Evolutionary conservation across 2,797 vertebrate genomes (phyloP).

Genomic region (Etheostoma nigrum): DNA sequence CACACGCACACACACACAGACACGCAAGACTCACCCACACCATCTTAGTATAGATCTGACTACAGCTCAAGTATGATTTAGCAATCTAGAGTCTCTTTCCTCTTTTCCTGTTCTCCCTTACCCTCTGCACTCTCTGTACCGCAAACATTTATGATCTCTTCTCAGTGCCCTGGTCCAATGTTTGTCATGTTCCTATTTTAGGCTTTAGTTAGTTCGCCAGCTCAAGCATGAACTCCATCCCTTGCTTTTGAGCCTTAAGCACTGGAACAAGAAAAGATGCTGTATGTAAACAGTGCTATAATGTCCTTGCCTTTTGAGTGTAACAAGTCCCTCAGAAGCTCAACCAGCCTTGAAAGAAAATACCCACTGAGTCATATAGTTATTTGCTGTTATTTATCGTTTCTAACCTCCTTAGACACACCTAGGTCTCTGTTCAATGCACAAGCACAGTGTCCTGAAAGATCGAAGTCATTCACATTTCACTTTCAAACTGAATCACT

Average conservation of each 20-base stretch:
- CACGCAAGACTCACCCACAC: slow-evolving; percentile 37
- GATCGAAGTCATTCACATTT: slow-evolving; percentile 21
- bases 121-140: slow-evolving; percentile 28
- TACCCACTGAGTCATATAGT: slow-evolving; percentile 46
- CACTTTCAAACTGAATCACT: slow-evolving; percentile 8
- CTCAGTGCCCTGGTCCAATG: slow-evolving; percentile 46
- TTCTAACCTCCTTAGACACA: slow-evolving; percentile 24
- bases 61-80: slow-evolving; percentile 34
- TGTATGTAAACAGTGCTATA: slow-evolving; percentile 77
- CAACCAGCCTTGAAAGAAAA: slow-evolving; percentile 56
- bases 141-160: slow-evolving; percentile 41
- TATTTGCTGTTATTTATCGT: slow-evolving; percentile 30
- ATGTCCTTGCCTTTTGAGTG: slow-evolving; percentile 77
- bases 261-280: slow-evolving; percentile 74
- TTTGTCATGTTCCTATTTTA: slow-evolving; percentile 71
- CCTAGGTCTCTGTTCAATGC: slow-evolving; percentile 22
- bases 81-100: slow-evolving; percentile 37
- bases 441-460: slow-evolving; percentile 3
- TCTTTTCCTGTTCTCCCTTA: slow-evolving; percentile 21
- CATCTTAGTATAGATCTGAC: slow-evolving; percentile 34
- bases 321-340: slow-evolving; percentile 60
- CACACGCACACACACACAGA: slow-evolving; percentile 10
- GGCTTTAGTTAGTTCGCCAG: slow-evolving; percentile 70
- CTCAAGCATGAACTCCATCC: slow-evolving; percentile 72
- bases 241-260: slow-evolving; percentile 62